Percentiles rank a stretch among this genome's conserved stretches.
phyloP scores from a whole-genome alignment of 2,888 invertebrate genomes.

The Sinohyriopsis cumingii region DNA sequence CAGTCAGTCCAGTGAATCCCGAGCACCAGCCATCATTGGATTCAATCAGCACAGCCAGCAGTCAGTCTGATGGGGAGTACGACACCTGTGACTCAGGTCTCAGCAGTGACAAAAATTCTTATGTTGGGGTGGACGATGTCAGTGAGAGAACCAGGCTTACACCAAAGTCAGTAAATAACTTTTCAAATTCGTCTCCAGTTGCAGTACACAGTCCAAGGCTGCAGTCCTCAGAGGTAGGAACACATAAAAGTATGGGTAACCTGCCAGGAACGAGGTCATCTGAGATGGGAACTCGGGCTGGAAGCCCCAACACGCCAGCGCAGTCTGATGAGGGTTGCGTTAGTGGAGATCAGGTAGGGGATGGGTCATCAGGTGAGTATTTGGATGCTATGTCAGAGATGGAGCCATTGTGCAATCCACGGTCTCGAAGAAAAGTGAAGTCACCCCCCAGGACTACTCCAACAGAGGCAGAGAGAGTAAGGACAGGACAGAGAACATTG shows the following conservation, averaged over 20 bases:
- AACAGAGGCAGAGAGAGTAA: constrained; percentile 11
- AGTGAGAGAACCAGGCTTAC: background rate
- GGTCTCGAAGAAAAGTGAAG: constrained; percentile 11
- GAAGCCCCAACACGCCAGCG: no score
- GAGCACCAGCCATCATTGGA: constrained; percentile 50
- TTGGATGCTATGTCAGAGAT: constrained; percentile 47
- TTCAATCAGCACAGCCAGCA: constrained; percentile 49
- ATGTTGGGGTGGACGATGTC: constrained; percentile 14
- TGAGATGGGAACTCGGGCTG: no score
- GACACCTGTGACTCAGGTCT: constrained; percentile 94
- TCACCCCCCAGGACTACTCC: constrained; percentile 3
- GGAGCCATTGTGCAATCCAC: constrained; percentile 23
- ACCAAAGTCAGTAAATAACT: background rate
- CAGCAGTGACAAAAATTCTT: constrained; percentile 72
- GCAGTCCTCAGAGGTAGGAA: no score
- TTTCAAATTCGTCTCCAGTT: background rate
- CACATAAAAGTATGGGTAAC: no score
- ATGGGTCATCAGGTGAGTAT: constrained; percentile 36
- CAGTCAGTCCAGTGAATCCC: constrained; percentile 12
- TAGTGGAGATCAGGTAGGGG: no score
- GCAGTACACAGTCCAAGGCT: background rate
- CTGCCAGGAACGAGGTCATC: no score
- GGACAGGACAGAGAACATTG: constrained; percentile 2
- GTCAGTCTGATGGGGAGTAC: constrained; percentile 80
- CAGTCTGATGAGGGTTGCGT: no score